Conservation (phyloP, 2,113 vertebrate genomes). For the Burhinus oedicnemus region DNA sequence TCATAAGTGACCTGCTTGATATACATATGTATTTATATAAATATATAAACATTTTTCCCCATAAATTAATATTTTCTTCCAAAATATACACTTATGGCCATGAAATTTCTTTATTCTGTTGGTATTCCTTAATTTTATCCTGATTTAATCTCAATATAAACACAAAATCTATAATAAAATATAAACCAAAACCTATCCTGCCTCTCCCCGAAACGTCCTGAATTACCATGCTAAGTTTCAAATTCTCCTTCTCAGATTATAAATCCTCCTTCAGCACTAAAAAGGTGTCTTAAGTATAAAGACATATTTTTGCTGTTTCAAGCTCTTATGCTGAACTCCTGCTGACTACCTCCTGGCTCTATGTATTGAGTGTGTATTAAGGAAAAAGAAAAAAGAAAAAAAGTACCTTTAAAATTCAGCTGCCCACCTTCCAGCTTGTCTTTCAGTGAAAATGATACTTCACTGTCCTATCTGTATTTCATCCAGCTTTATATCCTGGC, state of each 20-base stretch:
- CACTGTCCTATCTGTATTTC: neutral
- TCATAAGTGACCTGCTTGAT: neutral
- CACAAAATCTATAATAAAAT: neutral
- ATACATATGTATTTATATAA: neutral
- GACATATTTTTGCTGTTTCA: neutral
- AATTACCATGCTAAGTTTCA: neutral
- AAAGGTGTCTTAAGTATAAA: neutral
- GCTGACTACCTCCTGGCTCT: neutral
- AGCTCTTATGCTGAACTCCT: neutral
- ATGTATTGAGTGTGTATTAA: neutral
- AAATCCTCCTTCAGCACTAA: neutral
- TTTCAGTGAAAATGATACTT: neutral
- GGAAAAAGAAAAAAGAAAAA: neutral
- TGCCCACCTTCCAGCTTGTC: neutral
- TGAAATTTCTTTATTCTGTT: neutral
- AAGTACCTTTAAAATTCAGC: neutral
- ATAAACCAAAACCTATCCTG: neutral
- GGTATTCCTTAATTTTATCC: neutral
- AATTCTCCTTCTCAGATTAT: neutral
- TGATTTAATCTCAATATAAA: neutral
- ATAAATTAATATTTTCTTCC: neutral
- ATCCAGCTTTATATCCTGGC: neutral
- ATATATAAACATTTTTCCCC: neutral
- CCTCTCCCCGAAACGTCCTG: neutral
- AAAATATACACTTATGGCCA: neutral